Percentiles rank a stretch among this genome's conserved stretches.
phyloP scores from a whole-genome alignment of 2,888 invertebrate species.

The Synergus umbraculus region DNA sequence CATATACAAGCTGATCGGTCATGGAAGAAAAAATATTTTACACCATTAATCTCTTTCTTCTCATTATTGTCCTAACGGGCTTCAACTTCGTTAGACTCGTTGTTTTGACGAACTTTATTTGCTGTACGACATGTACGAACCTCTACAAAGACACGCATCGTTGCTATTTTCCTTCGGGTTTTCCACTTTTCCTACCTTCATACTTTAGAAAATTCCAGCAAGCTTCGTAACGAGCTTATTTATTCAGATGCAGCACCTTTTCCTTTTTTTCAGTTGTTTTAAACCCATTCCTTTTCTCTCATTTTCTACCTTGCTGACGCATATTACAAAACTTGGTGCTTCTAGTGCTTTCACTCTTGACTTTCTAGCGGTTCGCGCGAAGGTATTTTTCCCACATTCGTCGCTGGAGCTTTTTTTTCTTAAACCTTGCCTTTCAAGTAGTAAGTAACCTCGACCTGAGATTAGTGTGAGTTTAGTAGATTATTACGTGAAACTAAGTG shows the following conservation, averaged over 20 bases:
- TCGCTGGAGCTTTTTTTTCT: background rate
- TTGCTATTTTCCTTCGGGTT: slow-evolving; percentile 30
- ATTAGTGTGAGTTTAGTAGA: background rate
- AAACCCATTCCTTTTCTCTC: slow-evolving; percentile 27
- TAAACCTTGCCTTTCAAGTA: background rate
- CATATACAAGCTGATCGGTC: background rate
- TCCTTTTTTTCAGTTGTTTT: slow-evolving; percentile 32
- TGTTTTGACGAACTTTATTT: slow-evolving; percentile 28
- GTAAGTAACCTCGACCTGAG: background rate
- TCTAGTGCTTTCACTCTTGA: slow-evolving; percentile 35
- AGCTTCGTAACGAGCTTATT: slow-evolving; percentile 36
- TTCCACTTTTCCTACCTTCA: slow-evolving; percentile 9
- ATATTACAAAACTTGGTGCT: slow-evolving; percentile 32
- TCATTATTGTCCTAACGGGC: slow-evolving; percentile 12
- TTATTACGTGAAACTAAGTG: background rate
- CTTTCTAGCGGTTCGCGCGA: slow-evolving; percentile 21
- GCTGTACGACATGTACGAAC: slow-evolving; percentile 1
- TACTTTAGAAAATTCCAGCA: slow-evolving; percentile 27
- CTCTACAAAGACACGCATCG: slow-evolving; percentile 28
- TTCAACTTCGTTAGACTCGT: slow-evolving; percentile 37
- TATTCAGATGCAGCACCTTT: slow-evolving; percentile 37
- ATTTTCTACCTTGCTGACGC: background rate
- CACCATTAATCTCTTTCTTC: background rate
- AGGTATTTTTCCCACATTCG: background rate
- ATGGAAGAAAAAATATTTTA: background rate